Evolutionary conservation across 2,888 invertebrate species (phyloP), one percentile per base, ranked within the genome.

Genomic region (Drosophila sordidapex): DNA sequence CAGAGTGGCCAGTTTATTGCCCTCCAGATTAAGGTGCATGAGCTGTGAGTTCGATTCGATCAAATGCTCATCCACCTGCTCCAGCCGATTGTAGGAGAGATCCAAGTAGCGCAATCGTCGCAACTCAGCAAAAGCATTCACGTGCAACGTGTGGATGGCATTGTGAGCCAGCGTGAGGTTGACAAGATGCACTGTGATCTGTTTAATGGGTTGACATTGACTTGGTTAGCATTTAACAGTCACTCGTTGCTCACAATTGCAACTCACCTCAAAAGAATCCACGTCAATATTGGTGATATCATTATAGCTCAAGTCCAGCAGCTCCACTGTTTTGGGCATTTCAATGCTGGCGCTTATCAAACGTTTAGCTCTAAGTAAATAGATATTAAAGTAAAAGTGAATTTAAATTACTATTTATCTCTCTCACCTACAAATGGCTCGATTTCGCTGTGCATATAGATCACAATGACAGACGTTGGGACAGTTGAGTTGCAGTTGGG

Each of bases 241-340:
- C 25, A 51, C 0, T 13, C 4, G 10, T 31, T 61, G 33, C 21
- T 33, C 38, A 53, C 25, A n/a, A 25, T 4, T 29, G 36, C 29
- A 53, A 25, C 91, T 93, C 92, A 95, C 96, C 94, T 94, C 93
- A 89, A 96, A 95, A 91, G 94, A 94, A 83, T 94, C 94, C 87
- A 95, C 94, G 69, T 95, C 94, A 87, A 96, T 91, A 79, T 94
- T 94, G 79, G 94, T 94, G 76, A 96, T 95, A 82, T 94, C 94
- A 92, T 96, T 96, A 76, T 94, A 93, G 79, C 94, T 95, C 74
- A 96, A 92, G 91, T 95, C 95, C 74, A 96, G 94, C 52, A 95
- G 93, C 92, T 96, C 94, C 36, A 95, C 95, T 29, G 93, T 93
- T 54, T 92, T 92, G 0, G 95, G 95, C 84, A 95, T 94, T 82